Base-by-base conservation (phyloP, 2,113 vertebrate species). In the Agapornis roseicollis region DNA sequence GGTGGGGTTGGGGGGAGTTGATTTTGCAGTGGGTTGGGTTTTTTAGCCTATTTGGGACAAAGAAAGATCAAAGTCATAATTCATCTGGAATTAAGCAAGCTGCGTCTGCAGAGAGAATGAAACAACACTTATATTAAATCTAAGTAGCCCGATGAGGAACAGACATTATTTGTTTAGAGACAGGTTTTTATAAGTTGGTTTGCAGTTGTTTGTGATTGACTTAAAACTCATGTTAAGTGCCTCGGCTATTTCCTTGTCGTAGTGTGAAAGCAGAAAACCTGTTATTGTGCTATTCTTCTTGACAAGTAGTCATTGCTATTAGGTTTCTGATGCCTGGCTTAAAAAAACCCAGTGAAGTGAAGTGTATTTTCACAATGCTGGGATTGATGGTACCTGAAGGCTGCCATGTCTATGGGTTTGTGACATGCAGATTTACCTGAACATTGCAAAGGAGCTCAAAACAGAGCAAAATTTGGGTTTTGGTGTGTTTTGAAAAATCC, bases 341-440 rank as follows among this genome's bases (percentile, higher is more conserved):
- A 2, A 37, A 83, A 66, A 80, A 64, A 4, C 5, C 6, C 10
- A 63, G 20, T 53, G 23, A 65, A 76, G 27, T 11, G 4, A 80
- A 53, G 14, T 19, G 1, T 73, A 28, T 63, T 85, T 85, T 83
- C 37, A 60, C n/a, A 37, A 0, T 68, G 24, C 25, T 83, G 35
- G 18, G 1, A 29, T 33, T 15, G 41, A 37, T 79, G 39, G 18
- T 60, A 64, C 65, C 27, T 28, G 27, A 55, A 84, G 65, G 16
- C 12, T 91, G 87, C 86, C 28, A 20, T 0, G 0, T 77, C 37
- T 63, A 0, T 58, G 46, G 5, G 13, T 63, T 78, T 86, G 33
- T 73, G 55, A 65, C 13, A 6, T 50, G 44, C 14, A 55, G n/a
- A 13, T 69, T 80, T 83, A 86, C 31, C 19, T 3, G 0, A 73